phyloP scores from a whole-genome alignment of 2,888 invertebrate genomes.

The Augiades crinisus region DNA sequence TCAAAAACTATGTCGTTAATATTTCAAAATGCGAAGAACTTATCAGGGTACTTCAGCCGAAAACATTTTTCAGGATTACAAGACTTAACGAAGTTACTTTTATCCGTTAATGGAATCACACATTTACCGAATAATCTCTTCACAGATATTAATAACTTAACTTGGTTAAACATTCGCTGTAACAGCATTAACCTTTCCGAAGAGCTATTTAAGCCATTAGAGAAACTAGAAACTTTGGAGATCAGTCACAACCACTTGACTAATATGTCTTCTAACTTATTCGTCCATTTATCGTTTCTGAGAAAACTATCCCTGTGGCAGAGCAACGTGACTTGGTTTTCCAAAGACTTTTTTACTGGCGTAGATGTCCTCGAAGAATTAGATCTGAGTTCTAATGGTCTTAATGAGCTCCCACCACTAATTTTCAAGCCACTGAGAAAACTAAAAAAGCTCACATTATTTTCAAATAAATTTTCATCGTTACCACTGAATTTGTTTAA shows the following conservation, averaged over 20 bases:
- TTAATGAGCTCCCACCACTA: constrained; percentile 82
- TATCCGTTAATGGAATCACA: constrained; percentile 83
- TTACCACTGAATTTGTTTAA: constrained; percentile 82
- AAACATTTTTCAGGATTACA: constrained; percentile 82
- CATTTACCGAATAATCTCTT: constrained; percentile 84
- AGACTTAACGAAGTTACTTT: constrained; percentile 75
- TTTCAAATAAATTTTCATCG: constrained; percentile 84
- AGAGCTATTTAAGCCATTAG: constrained; percentile 78
- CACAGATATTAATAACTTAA: constrained; percentile 80
- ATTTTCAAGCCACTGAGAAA: constrained; percentile 83
- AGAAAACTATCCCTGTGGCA: constrained; percentile 85
- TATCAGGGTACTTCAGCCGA: constrained; percentile 78
- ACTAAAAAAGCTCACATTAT: constrained; percentile 84
- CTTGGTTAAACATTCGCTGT: constrained; percentile 83
- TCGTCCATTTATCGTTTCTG: constrained; percentile 82
- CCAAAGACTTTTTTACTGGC: constrained; percentile 83
- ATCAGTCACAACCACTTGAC: constrained; percentile 85
- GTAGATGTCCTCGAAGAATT: constrained; percentile 83
- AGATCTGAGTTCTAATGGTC: constrained; percentile 85
- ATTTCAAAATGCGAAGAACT: constrained; percentile 77
- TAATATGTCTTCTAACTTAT: constrained; percentile 81
- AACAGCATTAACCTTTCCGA: constrained; percentile 81
- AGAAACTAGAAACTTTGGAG: constrained; percentile 82
- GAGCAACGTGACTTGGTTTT: constrained; percentile 84
- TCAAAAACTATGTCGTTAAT: constrained; percentile 76